Conservation (phyloP, 2,888 invertebrate species). For the Leptinotarsa rubiginosa region DNA sequence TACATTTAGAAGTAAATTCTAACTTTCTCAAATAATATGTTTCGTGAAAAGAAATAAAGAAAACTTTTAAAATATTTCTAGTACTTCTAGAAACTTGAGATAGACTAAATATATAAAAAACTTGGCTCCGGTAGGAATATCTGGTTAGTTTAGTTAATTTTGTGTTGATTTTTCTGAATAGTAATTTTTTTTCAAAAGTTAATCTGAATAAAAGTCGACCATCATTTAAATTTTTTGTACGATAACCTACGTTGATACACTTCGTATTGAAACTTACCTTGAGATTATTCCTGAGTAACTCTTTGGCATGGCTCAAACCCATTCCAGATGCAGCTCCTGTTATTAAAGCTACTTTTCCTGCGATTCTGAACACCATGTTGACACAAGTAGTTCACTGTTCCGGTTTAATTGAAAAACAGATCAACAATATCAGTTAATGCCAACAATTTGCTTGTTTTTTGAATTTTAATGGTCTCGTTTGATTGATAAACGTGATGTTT, state of each 20-base stretch:
- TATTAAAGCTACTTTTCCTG: conserved; percentile 32
- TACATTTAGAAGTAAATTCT: too few species aligned
- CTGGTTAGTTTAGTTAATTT: too few species aligned
- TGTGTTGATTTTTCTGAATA: too few species aligned
- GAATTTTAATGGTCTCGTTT: not conserved
- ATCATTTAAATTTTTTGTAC: too few species aligned
- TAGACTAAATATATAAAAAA: too few species aligned
- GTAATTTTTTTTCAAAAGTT: too few species aligned
- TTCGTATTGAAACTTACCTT: conserved; percentile 21
- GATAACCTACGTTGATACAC: not conserved
- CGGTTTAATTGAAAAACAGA: not conserved
- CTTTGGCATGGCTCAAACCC: conserved; percentile 33
- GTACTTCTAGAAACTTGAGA: too few species aligned
- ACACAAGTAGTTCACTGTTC: not conserved
- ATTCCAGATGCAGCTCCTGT: conserved; percentile 41
- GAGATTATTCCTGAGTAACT: conserved; percentile 33
- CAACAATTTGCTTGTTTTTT: not conserved
- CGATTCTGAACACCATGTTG: conserved; percentile 29
- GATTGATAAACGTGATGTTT: not conserved
- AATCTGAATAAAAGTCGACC: too few species aligned
- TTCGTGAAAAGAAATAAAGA: too few species aligned
- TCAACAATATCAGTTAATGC: not conserved
- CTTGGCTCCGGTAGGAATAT: too few species aligned
- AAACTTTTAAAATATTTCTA: too few species aligned
- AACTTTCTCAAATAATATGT: too few species aligned